Evolutionary conservation across 2,797 vertebrate genomes (phyloP).

Genomic region (Sebastes itinus): DNA sequence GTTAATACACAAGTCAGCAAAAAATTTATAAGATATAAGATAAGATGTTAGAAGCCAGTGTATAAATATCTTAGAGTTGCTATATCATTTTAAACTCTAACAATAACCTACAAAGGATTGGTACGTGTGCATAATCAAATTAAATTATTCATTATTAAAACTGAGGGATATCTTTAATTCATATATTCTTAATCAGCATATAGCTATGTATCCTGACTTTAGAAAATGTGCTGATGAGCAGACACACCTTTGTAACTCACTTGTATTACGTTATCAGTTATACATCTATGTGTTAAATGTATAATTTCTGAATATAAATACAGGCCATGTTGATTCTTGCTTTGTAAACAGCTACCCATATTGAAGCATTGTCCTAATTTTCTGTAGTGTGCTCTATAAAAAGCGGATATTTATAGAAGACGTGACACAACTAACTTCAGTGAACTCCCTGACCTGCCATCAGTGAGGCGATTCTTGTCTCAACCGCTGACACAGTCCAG

Average conservation of each 20-base stretch:
- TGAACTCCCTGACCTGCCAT: background rate
- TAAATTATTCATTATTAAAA: background rate
- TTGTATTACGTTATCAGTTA: background rate
- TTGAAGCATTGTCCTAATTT: background rate
- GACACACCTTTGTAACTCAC: background rate
- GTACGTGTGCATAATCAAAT: too few species aligned
- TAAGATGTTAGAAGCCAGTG: background rate
- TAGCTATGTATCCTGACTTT: background rate
- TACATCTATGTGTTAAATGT: background rate
- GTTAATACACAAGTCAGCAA: too few species aligned
- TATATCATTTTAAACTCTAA: background rate
- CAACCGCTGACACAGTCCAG: conserved; percentile 6
- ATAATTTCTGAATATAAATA: conserved; percentile 3
- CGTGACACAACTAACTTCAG: background rate
- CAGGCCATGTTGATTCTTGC: background rate
- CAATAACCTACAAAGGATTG: background rate
- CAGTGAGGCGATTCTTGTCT: background rate
- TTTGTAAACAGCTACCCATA: background rate
- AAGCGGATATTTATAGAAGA: background rate
- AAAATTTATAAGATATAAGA: too few species aligned
- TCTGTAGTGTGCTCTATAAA: background rate
- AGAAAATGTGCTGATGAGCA: background rate
- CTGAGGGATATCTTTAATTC: background rate
- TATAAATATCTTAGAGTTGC: background rate
- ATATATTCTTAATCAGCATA: background rate